These are phyloP conservation scores for Mustela nigripes DNA, from an alignment of 2,113 vertebrate genomes.

Conservation along the genomic window DNA sequence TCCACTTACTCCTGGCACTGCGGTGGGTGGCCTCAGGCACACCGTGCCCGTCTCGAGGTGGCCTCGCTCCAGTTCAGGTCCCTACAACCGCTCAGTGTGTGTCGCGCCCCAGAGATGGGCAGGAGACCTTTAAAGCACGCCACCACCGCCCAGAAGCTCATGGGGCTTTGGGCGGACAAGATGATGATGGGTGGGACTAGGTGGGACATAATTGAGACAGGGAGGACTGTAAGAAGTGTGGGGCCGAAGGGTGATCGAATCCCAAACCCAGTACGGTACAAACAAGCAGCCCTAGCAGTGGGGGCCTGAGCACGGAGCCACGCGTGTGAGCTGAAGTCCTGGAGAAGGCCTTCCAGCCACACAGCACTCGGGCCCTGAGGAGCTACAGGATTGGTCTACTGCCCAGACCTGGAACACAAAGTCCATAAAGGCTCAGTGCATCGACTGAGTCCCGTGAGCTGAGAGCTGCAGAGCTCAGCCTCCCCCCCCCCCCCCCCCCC, in stretches of 20 bases:
- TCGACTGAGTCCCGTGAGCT: background rate
- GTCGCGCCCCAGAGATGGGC: background rate
- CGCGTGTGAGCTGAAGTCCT: accelerated
- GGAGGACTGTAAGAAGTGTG: background rate
- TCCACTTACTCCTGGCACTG: background rate
- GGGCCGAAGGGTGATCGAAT: background rate
- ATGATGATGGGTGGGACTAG: too few relatives aligned
- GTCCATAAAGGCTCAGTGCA: accelerated
- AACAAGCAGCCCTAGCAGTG: background rate
- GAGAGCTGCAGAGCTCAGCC: too few relatives aligned
- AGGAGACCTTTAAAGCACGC: too few relatives aligned
- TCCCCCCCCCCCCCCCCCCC: too few relatives aligned
- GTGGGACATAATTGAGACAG: background rate
- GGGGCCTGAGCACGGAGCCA: accelerated
- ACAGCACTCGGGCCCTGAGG: accelerated
- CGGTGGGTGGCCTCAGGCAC: background rate
- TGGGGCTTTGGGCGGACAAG: background rate
- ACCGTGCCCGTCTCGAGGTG: background rate
- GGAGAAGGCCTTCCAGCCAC: background rate
- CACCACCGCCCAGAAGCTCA: background rate
- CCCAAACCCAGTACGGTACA: accelerated
- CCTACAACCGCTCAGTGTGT: background rate
- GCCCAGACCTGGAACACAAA: background rate
- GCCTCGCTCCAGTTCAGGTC: accelerated
- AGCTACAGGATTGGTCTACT: background rate